phyloP scores from a whole-genome alignment of 2,888 invertebrate species.

The Acleris laterana region DNA sequence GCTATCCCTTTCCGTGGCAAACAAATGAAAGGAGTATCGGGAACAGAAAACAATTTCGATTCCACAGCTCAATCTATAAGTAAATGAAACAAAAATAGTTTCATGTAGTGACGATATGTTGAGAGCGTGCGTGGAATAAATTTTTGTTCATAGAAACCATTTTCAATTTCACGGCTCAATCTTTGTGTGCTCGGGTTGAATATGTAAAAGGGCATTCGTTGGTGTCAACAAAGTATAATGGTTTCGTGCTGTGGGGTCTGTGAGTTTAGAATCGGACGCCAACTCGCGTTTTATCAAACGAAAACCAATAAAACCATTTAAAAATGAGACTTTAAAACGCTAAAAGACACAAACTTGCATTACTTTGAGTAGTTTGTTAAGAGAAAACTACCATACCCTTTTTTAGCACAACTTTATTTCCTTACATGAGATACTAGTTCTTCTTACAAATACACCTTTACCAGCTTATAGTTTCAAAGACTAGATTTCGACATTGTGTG shows the following conservation, averaged over 20 bases:
- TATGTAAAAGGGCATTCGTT: constrained; percentile 82
- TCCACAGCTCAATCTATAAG: constrained; percentile 38
- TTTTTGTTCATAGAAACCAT: constrained; percentile 82
- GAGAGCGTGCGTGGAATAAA: constrained; percentile 75
- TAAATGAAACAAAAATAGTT: constrained; percentile 52
- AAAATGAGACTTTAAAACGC: too few relatives aligned
- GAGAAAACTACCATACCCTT: too few relatives aligned
- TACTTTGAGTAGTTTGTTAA: too few relatives aligned
- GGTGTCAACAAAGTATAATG: constrained; percentile 82
- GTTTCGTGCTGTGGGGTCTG: constrained; percentile 79
- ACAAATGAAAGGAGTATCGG: constrained; percentile 20
- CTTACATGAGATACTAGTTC: too few relatives aligned
- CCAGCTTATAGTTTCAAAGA: too few relatives aligned
- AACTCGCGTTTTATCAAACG: constrained; percentile 58
- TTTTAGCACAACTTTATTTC: too few relatives aligned
- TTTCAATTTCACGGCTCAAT: constrained; percentile 84
- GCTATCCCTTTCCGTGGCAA: constrained; percentile 4
- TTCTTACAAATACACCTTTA: too few relatives aligned
- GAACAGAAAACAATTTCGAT: constrained; percentile 29
- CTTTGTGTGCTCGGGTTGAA: constrained; percentile 82
- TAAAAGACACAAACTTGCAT: too few relatives aligned
- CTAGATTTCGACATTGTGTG: too few relatives aligned
- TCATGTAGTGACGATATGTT: constrained; percentile 70
- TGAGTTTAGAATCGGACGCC: constrained; percentile 65
- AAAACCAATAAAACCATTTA: not conserved